A percentile compares a stretch with the other conserved stretches of the same genome.
phyloP scores from a whole-genome alignment of 2,113 vertebrate genomes.

The Meles meles region DNA sequence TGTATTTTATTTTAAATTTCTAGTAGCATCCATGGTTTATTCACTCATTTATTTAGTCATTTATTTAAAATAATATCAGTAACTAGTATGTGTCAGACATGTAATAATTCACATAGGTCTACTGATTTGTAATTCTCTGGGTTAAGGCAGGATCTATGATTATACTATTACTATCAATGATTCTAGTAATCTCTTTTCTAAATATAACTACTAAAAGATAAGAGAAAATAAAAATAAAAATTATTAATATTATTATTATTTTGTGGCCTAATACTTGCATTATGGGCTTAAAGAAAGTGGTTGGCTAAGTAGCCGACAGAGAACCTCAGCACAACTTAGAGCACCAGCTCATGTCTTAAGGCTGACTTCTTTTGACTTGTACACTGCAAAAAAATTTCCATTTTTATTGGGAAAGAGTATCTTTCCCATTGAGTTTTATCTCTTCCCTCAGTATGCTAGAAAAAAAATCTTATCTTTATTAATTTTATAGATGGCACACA shows the following conservation, averaged over 20 bases:
- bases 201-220: neutral
- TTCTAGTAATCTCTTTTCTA: neutral
- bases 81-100: neutral
- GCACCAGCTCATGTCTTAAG: neutral
- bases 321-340: neutral
- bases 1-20: neutral
- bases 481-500: neutral
- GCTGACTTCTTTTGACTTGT: neutral
- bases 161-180: neutral
- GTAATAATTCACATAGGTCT: neutral
- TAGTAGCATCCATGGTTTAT: neutral
- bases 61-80: neutral
- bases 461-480: neutral
- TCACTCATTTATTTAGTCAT: neutral
- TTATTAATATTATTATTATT: neutral
- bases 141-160: neutral
- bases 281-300: neutral
- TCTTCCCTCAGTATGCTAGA: neutral
- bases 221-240: neutral
- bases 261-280: neutral
- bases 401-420: neutral
- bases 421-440: neutral
- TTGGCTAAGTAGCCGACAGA: neutral
- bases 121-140: neutral
- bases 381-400: neutral